These are phyloP conservation scores for Tinamus guttatus DNA, from an alignment of 2,113 vertebrate species.

Conservation along the genomic window DNA sequence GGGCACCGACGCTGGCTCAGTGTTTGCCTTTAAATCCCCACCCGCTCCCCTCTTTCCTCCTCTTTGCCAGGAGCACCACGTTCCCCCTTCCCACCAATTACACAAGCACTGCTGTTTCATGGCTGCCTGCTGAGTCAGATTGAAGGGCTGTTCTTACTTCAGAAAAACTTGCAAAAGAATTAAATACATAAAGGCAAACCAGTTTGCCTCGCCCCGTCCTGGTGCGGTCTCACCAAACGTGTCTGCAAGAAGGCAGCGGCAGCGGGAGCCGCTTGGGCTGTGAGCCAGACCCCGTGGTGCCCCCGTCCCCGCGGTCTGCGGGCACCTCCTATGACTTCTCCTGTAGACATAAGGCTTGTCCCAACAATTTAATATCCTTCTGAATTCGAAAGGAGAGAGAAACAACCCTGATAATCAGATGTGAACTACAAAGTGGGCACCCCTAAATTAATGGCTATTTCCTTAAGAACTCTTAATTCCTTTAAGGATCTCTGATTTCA, in stretches of 20 bases:
- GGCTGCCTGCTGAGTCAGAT: background rate
- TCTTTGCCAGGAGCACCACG: background rate
- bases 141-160: background rate
- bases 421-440: background rate
- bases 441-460: constrained; percentile 38
- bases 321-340: background rate
- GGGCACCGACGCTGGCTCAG: background rate
- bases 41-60: background rate
- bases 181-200: accelerated
- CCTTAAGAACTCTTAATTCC: constrained; percentile 26
- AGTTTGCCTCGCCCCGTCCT: background rate
- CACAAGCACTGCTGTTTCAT: background rate
- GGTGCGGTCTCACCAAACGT: background rate
- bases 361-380: constrained; percentile 11
- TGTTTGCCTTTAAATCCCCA: background rate
- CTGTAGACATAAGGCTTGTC: background rate
- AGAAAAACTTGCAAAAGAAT: background rate
- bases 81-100: background rate
- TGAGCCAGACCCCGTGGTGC: background rate
- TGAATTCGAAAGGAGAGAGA: background rate
- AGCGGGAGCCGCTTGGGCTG: background rate
- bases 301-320: background rate
- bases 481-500: constrained; percentile 18
- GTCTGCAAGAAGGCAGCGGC: background rate
- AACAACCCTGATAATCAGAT: constrained; percentile 19